A percentile compares a stretch with the other conserved stretches of the same genome.
These are phyloP conservation scores for Hyphantria cunea DNA, from an alignment of 1,140 invertebrate genomes.

Conservation along the genomic window DNA sequence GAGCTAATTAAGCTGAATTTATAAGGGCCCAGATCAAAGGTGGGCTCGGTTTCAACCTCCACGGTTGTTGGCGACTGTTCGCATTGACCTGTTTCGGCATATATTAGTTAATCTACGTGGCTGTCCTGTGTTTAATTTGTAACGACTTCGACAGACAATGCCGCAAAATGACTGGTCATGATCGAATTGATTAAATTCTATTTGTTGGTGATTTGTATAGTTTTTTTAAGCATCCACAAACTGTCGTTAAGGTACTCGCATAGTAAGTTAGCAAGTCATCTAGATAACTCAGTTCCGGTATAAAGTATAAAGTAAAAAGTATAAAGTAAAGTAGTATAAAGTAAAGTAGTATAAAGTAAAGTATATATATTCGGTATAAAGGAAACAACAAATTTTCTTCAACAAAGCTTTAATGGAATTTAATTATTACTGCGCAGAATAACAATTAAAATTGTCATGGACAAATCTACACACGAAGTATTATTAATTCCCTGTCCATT, in stretches of 20 bases:
- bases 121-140: no score
- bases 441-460: background rate
- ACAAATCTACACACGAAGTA: background rate
- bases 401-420: background rate
- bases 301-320: no score
- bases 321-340: no score
- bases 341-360: no score
- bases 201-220: constrained; percentile 12
- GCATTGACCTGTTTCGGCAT: constrained; percentile 21
- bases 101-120: constrained; percentile 14
- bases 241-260: constrained; percentile 1
- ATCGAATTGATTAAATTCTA: constrained; percentile 14
- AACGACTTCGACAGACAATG: no score
- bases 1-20: constrained; percentile 29
- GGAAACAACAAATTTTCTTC: background rate
- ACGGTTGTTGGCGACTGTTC: constrained; percentile 18
- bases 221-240: background rate
- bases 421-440: background rate
- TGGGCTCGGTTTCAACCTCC: constrained; percentile 19
- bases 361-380: background rate
- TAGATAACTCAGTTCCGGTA: background rate
- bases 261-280: constrained; percentile 13
- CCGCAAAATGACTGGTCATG: constrained; percentile 8
- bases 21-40: constrained; percentile 28
- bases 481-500: constrained; percentile 9